Conservation (phyloP, 23 tunicate genomes). For the Diplosoma virens region DNA sequence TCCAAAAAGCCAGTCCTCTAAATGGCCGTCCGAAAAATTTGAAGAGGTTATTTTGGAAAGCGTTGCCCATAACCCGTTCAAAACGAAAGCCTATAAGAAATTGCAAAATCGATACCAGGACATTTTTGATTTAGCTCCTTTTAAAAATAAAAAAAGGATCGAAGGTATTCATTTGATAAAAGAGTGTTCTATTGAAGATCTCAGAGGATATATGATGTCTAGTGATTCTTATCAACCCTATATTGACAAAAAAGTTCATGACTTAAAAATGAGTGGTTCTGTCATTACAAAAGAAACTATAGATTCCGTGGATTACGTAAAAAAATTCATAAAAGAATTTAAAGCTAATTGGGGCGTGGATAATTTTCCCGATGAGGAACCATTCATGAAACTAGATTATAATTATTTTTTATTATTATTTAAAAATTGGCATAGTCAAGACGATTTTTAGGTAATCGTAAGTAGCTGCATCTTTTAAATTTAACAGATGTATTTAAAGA, state of each 20-base stretch:
- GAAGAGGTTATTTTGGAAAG: slow-evolving; percentile 1
- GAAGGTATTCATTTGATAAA: neutral
- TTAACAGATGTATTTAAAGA: too few relatives aligned
- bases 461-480: too few relatives aligned
- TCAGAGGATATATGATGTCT: slow-evolving; percentile 2
- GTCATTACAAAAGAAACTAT: neutral
- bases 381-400: neutral
- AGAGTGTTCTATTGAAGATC: neutral
- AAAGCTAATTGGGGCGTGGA: neutral
- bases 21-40: neutral
- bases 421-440: too few relatives aligned
- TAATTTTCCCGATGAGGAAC: neutral
- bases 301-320: neutral
- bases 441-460: too few relatives aligned
- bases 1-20: too few relatives aligned
- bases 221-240: slow-evolving; percentile 12
- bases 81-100: neutral
- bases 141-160: neutral
- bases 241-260: neutral
- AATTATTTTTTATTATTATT: neutral
- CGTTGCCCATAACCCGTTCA: neutral
- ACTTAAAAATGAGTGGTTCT: neutral
- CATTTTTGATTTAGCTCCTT: slow-evolving; percentile 10
- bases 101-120: neutral
- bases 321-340: neutral